phyloP scores from a whole-genome alignment of 2,113 vertebrate species.

The Chunga burmeisteri region DNA sequence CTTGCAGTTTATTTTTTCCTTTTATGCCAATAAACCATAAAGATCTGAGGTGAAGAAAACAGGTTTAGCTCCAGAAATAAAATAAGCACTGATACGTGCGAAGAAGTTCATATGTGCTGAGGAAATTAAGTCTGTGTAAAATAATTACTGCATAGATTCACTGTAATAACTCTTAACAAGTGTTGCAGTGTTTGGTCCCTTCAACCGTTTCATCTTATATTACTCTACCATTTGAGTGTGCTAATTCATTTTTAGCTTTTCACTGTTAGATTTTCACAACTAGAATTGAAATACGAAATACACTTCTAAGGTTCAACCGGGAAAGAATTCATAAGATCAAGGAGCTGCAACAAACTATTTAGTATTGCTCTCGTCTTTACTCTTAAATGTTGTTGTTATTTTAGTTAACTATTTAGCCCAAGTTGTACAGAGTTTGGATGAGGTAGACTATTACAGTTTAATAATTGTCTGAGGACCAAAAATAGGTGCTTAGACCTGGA shows the following conservation, averaged over 20 bases:
- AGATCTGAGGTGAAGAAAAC: neutral
- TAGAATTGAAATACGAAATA: neutral
- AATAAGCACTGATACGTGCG: neutral
- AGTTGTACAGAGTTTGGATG: neutral
- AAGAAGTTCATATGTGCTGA: neutral
- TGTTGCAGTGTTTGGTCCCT: neutral
- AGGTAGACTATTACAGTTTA: neutral
- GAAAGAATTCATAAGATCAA: neutral
- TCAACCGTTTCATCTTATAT: neutral
- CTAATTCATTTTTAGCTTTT: neutral
- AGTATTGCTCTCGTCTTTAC: neutral
- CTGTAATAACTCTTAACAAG: neutral
- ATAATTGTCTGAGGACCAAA: neutral
- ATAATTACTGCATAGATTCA: neutral
- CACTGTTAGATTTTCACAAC: neutral
- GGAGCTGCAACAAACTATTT: accelerated
- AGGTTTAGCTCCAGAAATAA: neutral
- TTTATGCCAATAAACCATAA: neutral
- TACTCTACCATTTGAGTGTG: neutral
- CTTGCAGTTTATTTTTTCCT: neutral
- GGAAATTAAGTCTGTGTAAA: neutral
- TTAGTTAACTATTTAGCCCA: neutral
- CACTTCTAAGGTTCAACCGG: neutral
- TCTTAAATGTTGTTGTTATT: neutral
- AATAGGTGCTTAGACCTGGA: neutral